phyloP scores from a whole-genome alignment of 2,113 vertebrate genomes.

The Hemicordylus capensis region DNA sequence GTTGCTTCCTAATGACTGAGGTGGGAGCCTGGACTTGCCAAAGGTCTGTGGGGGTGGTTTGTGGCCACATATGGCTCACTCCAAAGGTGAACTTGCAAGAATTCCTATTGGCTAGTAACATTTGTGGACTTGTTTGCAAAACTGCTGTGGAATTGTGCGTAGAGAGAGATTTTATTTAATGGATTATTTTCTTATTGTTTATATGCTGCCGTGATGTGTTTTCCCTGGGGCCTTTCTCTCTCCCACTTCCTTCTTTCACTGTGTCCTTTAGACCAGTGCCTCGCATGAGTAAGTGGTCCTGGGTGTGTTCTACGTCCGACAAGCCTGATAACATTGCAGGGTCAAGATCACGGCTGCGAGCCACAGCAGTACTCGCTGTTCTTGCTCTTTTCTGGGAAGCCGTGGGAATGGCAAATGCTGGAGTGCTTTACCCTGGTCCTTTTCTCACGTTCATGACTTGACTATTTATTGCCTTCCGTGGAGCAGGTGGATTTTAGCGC shows the following conservation, averaged over 20 bases:
- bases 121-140: neutral
- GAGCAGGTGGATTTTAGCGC: neutral
- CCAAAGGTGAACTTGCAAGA: neutral
- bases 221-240: neutral
- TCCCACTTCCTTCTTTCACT: neutral
- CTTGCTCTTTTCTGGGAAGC: neutral
- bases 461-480: neutral
- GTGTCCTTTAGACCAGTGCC: neutral
- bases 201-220: conserved; percentile 7
- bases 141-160: neutral
- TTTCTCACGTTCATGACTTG: too few relatives aligned
- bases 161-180: neutral
- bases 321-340: neutral
- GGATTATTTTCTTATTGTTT: neutral
- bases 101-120: neutral
- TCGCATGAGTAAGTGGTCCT: neutral
- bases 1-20: too few relatives aligned
- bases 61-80: neutral
- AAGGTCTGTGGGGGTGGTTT: neutral
- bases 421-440: rapidly evolving
- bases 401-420: neutral
- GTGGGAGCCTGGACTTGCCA: neutral
- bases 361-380: rapidly evolving
- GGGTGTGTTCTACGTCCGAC: neutral
- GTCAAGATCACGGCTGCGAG: neutral